Percentiles rank a stretch among this genome's conserved stretches.
These are phyloP conservation scores for Amphiprion clarkii DNA, from an alignment of 2,797 vertebrate species.

Conservation along the genomic window DNA sequence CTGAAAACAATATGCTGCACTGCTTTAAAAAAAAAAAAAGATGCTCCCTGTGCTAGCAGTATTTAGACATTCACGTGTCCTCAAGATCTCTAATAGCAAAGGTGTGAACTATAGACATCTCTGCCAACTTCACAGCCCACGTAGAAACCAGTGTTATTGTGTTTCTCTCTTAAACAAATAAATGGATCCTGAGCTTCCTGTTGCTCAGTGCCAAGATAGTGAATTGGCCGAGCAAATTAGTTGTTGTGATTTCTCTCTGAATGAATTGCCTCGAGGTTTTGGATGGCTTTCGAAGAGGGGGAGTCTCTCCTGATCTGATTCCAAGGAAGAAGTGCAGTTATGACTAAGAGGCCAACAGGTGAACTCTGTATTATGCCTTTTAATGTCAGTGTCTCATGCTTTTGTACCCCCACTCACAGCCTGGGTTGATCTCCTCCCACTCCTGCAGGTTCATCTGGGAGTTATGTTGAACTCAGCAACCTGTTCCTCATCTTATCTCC, in stretches of 20 bases:
- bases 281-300: conserved; percentile 49
- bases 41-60: not conserved
- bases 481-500: conserved; percentile 20
- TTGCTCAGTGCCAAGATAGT: conserved; percentile 3
- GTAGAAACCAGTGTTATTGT: conserved; percentile 32
- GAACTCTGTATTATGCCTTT: conserved; percentile 3
- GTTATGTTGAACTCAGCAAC: conserved; percentile 47
- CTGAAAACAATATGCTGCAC: not conserved
- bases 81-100: conserved; percentile 7
- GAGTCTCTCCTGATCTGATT: conserved; percentile 56
- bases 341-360: conserved; percentile 17
- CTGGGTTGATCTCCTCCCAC: conserved; percentile 38
- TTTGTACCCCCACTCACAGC: conserved; percentile 9
- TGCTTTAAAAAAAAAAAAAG: not conserved
- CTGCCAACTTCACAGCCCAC: conserved; percentile 27
- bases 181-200: conserved; percentile 7
- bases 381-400: conserved; percentile 43
- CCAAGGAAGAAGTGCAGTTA: conserved; percentile 37
- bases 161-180: conserved; percentile 35
- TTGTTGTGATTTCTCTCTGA: conserved; percentile 14
- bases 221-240: conserved; percentile 22
- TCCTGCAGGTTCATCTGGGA: conserved; percentile 52
- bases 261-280: conserved; percentile 53
- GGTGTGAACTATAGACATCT: conserved; percentile 14
- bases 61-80: conserved; percentile 3